Evolutionary conservation across 2,888 invertebrate species (phyloP).

Genomic region (Drosophila nigricruria): DNA sequence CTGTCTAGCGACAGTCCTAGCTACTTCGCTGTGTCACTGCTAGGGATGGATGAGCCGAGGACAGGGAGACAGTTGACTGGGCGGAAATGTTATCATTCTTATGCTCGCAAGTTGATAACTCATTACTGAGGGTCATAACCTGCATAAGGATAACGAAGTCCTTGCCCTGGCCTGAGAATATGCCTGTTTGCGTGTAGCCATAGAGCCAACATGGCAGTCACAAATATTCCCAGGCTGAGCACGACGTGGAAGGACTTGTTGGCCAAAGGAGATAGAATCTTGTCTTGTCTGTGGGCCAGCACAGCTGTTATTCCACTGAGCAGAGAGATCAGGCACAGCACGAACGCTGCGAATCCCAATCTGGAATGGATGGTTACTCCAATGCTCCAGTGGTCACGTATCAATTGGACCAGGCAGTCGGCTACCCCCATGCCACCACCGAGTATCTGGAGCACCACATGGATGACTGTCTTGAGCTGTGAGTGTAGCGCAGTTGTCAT

Average conservation of each 20-base stretch:
- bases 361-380: slow-evolving; percentile 58
- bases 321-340: slow-evolving; percentile 75
- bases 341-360: slow-evolving; percentile 74
- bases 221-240: slow-evolving; percentile 74
- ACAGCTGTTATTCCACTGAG: too few relatives aligned
- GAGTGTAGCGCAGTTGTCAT: slow-evolving; percentile 75
- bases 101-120: too few relatives aligned
- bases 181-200: slow-evolving; percentile 74
- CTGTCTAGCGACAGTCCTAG: too few relatives aligned
- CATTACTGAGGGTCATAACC: slow-evolving; percentile 72
- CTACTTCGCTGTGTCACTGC: too few relatives aligned
- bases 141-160: slow-evolving; percentile 73
- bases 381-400: slow-evolving; percentile 60
- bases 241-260: slow-evolving; percentile 80
- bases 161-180: slow-evolving; percentile 62
- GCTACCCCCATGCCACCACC: slow-evolving; percentile 66
- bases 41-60: too few relatives aligned
- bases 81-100: too few relatives aligned
- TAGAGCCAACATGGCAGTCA: slow-evolving; percentile 77
- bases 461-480: slow-evolving; percentile 72
- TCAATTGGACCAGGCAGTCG: slow-evolving; percentile 71
- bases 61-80: too few relatives aligned
- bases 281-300: too few relatives aligned
- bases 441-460: slow-evolving; percentile 70
- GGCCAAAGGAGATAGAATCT: slow-evolving; percentile 60